Base-by-base conservation (phyloP, 2,797 vertebrate genomes). In the Ciconia nigra region DNA sequence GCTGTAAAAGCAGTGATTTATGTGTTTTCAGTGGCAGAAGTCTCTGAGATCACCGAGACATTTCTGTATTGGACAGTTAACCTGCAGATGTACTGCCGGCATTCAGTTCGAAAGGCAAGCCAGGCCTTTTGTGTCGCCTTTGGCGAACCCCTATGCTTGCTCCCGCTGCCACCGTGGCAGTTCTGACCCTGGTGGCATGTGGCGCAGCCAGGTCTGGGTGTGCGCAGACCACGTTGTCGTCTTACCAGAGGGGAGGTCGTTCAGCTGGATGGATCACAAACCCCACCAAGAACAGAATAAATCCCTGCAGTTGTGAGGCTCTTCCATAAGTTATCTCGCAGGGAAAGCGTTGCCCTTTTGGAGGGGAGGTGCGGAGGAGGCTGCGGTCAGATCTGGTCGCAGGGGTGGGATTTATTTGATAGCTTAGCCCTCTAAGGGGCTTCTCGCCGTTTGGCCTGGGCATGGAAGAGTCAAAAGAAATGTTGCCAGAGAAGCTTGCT, bases 251-350 rank as follows among this genome's bases (percentile, higher is more conserved):
- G n/a, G 62, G 52, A 47, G 28, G 11, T 15, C 18, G 2, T 29
- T 54, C 24, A 15, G 28, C 46, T 24, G 31, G 24, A 16, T 18
- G 39, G 28, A 22, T 81, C n/a, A 8, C 47, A 52, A 9, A 37
- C 31, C 41, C 42, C 58, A 44, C 31, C 51, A 28, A 55, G 54
- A 46, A 12, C 17, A 42, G 37, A 33, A 19, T 33, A 21, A 63
- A 22, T 18, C 31, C 37, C 28, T 22, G n/a, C 31, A 13, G 46
- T 3, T n/a, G 49, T 4, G 21, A 35, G 35, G 55, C 65, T 66
- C 24, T 24, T 24, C 3, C n/a, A 15, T 1, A 15, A n/a, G 49
- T 7, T 49, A 5, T 7, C 28, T 73, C 1, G 0, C 57, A 19
- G 55, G 31, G 29, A 17, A 42, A 13, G 49, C 5, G 0, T 25